Evolutionary conservation across 2,888 invertebrate species (phyloP), one percentile per base, ranked within the genome.

Genomic region (Hedychridium roseum): DNA sequence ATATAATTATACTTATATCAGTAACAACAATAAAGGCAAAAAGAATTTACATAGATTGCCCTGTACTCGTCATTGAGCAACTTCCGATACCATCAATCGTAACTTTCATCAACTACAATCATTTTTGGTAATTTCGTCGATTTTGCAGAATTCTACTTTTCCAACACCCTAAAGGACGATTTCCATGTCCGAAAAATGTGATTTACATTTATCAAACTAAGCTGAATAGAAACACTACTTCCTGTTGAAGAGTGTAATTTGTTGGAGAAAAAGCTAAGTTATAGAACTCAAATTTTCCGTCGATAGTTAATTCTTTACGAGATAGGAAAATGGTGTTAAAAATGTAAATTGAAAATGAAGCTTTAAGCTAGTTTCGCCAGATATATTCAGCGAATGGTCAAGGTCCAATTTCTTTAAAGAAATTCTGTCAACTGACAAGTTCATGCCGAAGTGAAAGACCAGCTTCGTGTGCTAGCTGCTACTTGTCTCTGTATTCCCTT

Each of bases 11-110:
- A 60, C 58, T 60, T 59, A 57, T 64, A 56, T 66, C 60, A 58
- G 63, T 59, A 60, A 64, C 60, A 70, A 72, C 57, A 68, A 66
- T 70, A 69, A 66, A 69, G 62, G 56, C 56, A 56, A 57, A 64
- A 55, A 61, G 57, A 52, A 56, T 56, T 57, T 50, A 51, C 43
- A 53, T 56, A 62, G 61, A 68, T 52, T 49, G 59, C 56, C 57
- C 42, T 21, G 39, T 23, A 32, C 31, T 35, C 52, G 36, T 40
- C 23, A 6, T 23, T 23, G 23, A 9, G 23, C 9, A 23, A 23
- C 23, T 23, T 23, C 9, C 9, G 58, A 54, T 59, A 64, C 62
- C 65, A 60, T 64, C 64, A 57, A 64, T 50, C 59, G 59, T 62
- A 57, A 40, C 42, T 55, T 53, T 47, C 43, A 51, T 51, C 47